Evolutionary conservation across 2,797 vertebrate genomes (phyloP), one percentile per base, ranked within the genome.

Genomic region (Xenopus petersii): DNA sequence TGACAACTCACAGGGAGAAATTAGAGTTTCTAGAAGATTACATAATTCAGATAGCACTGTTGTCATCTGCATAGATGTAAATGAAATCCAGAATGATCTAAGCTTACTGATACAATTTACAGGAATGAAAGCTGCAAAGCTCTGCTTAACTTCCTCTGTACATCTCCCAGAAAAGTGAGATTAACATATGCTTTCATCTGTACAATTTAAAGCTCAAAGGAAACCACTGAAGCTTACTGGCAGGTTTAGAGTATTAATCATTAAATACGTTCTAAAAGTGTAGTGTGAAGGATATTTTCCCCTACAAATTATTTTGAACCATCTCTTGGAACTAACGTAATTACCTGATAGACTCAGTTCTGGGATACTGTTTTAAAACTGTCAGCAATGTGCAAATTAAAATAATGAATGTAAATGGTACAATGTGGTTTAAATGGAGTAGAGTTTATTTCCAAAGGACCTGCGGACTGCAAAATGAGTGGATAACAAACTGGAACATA

Each of bases 201-300:
- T 56, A 16, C 54, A 56, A 17, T 56, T 16, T 56, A 56, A 56
- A 56, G 16, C 7, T 17, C 16, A 16, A 17, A 56, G 16, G 13
- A 16, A 16, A 16, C 12, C 13, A 56, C 16, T 16, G 54, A 56
- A 56, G 48, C 48, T 51, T 51, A 51, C 55, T n/a, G 55, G n/a
- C 24, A 61, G 59, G 59, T 61, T n/a, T 24, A 61, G 59, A 61
- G 30, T 61, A 61, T 61, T 61, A 61, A 10, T 30, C 59, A 61
- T 61, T 30, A 61, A 30, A 24, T 24, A 9, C 9, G 1, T 30
- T 61, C 24, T 26, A 61, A 56, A 4, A 56, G 13, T 17, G 3
- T 8, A 56, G 54, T 4, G 54, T 17, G 13, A 15, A 56, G 10
- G 54, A 56, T 56, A 56, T 56, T 56, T 56, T 56, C 16, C 15